These are phyloP conservation scores for Poecilia gillii DNA, from an alignment of 2,797 vertebrate genomes.

Conservation along the genomic window DNA sequence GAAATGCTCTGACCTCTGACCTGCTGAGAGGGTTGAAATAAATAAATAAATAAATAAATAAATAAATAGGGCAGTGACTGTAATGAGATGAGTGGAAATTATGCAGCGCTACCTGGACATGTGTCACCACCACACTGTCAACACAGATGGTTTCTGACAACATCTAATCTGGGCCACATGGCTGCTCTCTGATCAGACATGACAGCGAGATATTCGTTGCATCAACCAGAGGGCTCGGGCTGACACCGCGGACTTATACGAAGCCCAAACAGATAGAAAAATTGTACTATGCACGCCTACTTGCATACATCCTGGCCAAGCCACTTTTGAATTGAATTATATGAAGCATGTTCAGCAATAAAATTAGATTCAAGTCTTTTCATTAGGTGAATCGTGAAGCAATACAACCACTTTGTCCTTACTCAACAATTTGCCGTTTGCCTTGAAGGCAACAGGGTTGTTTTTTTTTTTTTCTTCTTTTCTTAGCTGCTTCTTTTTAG, in stretches of 20 bases:
- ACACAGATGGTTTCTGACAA: constrained; percentile 38
- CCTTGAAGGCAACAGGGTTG: constrained; percentile 25
- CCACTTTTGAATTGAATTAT: constrained; percentile 51
- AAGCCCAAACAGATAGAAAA: constrained; percentile 7
- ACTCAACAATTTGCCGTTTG: constrained; percentile 37
- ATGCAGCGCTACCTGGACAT: constrained; percentile 20
- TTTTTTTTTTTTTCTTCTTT: constrained; percentile 3
- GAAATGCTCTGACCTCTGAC: constrained; percentile 38
- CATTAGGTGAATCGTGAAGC: constrained; percentile 63
- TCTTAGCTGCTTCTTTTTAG: constrained; percentile 1
- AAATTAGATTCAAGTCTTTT: constrained; percentile 64
- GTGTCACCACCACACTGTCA: constrained; percentile 26
- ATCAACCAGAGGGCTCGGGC: constrained; percentile 12
- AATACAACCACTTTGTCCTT: constrained; percentile 47
- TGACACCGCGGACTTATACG: constrained; percentile 4
- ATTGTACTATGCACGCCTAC: constrained; percentile 18
- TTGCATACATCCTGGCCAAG: constrained; percentile 13
- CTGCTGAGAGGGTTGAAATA: not conserved
- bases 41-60: too few relatives aligned
- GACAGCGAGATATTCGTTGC: constrained; percentile 32
- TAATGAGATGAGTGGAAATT: constrained; percentile 30
- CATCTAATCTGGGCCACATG: constrained; percentile 22
- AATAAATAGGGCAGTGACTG: not conserved
- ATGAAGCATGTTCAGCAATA: constrained; percentile 48
- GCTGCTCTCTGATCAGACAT: constrained; percentile 47